Percentiles rank a stretch among this genome's conserved stretches.
Conservation (phyloP, 2,113 vertebrate species). For the Dicaeum eximium region DNA sequence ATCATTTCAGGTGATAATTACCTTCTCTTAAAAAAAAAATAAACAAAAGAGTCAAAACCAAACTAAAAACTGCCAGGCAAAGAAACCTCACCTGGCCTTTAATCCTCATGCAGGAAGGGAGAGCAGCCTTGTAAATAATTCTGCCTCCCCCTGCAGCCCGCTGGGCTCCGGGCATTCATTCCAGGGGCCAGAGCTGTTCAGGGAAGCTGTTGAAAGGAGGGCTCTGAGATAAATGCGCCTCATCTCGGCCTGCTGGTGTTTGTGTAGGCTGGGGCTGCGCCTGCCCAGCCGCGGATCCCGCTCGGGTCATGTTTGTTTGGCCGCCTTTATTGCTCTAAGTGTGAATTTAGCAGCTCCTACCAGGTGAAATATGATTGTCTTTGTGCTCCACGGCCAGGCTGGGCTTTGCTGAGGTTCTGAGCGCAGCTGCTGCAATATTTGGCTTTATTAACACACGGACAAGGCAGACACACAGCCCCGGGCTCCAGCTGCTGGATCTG, state of each 20-base stretch:
- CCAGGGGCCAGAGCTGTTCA: not conserved
- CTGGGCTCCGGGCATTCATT: not conserved
- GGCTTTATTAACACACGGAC: not conserved
- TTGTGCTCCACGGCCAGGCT: not conserved
- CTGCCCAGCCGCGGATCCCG: not conserved
- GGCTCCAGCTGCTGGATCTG: not conserved
- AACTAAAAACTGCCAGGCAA: accelerated
- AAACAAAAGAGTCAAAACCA: too few species aligned
- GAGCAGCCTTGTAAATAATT: not conserved
- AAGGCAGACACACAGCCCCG: not conserved
- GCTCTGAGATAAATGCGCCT: not conserved
- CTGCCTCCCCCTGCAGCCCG: not conserved
- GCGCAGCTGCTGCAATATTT: not conserved
- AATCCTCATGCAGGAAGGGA: not conserved
- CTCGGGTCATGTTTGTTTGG: constrained; percentile 16
- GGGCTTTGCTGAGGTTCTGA: not conserved
- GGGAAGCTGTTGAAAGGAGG: not conserved
- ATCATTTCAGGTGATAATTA: not conserved
- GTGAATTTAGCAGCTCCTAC: not conserved
- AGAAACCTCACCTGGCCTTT: not conserved
- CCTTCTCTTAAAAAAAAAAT: not conserved
- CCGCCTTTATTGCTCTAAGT: not conserved
- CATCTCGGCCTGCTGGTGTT: not conserved
- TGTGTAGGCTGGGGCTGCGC: not conserved
- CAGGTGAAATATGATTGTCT: not conserved